phyloP scores from a whole-genome alignment of 1,140 invertebrate species.

The Anoplolepis gracilipes region DNA sequence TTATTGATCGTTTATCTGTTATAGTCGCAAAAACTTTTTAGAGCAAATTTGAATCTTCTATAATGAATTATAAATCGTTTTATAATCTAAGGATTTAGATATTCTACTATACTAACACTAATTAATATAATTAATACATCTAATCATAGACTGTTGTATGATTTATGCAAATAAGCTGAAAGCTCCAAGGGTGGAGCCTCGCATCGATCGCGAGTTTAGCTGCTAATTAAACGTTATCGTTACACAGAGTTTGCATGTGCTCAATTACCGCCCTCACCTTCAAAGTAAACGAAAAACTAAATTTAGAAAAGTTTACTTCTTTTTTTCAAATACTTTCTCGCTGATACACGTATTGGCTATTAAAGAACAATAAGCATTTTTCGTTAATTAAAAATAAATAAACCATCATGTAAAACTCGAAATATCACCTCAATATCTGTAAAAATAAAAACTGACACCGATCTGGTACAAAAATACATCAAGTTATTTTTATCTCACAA shows the following conservation, averaged over 20 bases:
- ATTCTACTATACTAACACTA: background rate
- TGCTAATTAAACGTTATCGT: slow-evolving; percentile 52
- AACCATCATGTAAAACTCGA: background rate
- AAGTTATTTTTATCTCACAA: background rate
- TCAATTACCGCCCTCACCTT: slow-evolving; percentile 33
- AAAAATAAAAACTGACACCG: too few relatives aligned
- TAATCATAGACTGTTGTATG: slow-evolving; percentile 11
- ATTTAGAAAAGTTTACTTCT: slow-evolving; percentile 18
- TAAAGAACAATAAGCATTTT: background rate
- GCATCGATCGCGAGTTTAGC: slow-evolving; percentile 53
- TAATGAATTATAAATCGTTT: slow-evolving; percentile 45
- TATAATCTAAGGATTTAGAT: background rate
- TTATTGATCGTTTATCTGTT: slow-evolving; percentile 17
- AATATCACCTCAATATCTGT: background rate
- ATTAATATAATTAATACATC: slow-evolving; percentile 16
- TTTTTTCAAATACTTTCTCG: slow-evolving; percentile 6
- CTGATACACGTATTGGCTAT: background rate
- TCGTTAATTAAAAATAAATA: background rate
- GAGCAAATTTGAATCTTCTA: background rate
- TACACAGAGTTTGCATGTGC: slow-evolving; percentile 48
- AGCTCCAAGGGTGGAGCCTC: slow-evolving; percentile 21
- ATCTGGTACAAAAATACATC: background rate
- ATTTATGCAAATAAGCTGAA: slow-evolving; percentile 56
- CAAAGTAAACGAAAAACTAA: slow-evolving; percentile 20
- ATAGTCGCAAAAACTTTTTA: background rate